These are phyloP conservation scores for Murina feae DNA, from an alignment of 2,113 vertebrate genomes.

Conservation along the genomic window DNA sequence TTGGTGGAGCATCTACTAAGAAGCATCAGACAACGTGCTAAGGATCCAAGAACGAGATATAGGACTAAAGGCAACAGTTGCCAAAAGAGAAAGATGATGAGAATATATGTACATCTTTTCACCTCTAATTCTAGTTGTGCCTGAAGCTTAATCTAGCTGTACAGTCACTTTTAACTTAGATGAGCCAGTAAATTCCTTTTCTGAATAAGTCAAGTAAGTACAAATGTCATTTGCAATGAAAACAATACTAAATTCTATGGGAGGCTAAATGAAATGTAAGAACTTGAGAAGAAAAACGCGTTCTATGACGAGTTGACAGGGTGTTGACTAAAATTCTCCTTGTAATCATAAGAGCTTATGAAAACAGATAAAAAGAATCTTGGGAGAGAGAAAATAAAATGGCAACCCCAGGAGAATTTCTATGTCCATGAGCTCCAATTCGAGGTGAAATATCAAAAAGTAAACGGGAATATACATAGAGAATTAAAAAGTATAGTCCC, in stretches of 20 bases:
- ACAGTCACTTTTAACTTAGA: not conserved
- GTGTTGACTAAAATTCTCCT: constrained; percentile 14
- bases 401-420: not conserved
- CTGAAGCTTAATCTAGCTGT: not conserved
- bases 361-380: not conserved
- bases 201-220: not conserved
- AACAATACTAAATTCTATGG: not conserved
- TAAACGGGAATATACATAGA: not conserved
- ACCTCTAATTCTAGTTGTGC: not conserved
- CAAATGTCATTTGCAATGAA: not conserved
- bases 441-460: not conserved
- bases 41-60: not conserved
- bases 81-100: not conserved
- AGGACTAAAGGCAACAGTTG: not conserved
- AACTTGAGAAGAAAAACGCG: constrained; percentile 10
- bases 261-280: constrained; percentile 6
- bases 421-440: not conserved
- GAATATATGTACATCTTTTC: not conserved
- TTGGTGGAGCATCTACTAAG: not conserved
- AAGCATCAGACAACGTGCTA: not conserved
- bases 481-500: not conserved
- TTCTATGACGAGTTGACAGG: not conserved
- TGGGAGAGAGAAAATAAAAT: constrained; percentile 18
- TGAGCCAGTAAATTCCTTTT: not conserved
- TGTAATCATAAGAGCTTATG: constrained; percentile 2